phyloP scores from a whole-genome alignment of 2,113 vertebrate species.

The Nothobranchius furzeri region DNA sequence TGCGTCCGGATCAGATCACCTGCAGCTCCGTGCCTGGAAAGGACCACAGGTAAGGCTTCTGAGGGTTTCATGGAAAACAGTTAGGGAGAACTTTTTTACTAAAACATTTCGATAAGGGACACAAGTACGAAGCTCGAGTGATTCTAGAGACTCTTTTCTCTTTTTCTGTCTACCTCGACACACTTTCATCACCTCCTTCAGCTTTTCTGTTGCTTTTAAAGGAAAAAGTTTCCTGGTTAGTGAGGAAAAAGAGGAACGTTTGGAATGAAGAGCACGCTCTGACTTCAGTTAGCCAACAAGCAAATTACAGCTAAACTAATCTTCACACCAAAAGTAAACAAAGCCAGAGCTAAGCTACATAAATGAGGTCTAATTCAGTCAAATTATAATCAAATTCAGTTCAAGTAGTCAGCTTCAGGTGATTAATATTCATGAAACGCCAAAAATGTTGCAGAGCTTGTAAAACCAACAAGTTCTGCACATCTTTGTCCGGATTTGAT shows the following conservation, averaged over 20 bases:
- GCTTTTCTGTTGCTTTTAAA: background rate
- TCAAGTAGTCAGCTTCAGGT: background rate
- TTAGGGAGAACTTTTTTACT: no score
- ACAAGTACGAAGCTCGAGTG: no score
- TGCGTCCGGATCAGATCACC: constrained; percentile 58
- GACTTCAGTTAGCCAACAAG: no score
- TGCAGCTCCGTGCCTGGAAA: constrained; percentile 4
- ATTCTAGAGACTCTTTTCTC: background rate
- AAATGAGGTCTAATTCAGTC: background rate
- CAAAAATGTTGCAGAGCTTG: background rate
- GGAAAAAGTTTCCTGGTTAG: background rate
- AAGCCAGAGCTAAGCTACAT: background rate
- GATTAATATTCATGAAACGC: background rate
- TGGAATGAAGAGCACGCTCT: background rate
- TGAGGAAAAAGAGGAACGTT: background rate
- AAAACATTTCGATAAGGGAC: no score
- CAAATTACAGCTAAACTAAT: background rate
- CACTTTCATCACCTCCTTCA: background rate
- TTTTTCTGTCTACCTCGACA: background rate
- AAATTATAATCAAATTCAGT: background rate
- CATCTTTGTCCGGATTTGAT: background rate
- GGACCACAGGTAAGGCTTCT: constrained; percentile 57
- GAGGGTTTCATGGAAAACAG: constrained; percentile 2
- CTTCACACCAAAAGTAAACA: background rate
- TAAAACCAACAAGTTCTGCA: background rate